Evolutionary conservation across 2,888 invertebrate genomes (phyloP), one percentile per base, ranked within the genome.

Genomic region (Biston stratarius): DNA sequence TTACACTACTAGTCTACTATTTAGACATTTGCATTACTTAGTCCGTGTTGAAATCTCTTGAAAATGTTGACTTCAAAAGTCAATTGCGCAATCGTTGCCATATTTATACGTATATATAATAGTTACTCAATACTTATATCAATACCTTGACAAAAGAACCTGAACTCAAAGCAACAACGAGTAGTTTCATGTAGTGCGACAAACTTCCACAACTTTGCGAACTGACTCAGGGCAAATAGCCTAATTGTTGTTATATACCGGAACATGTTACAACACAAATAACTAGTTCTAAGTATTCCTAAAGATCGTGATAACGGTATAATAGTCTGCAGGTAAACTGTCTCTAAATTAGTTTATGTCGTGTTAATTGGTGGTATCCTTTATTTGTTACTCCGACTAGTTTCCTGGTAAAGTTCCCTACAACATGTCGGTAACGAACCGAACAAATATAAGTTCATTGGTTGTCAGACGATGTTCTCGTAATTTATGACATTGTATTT

Each of bases 191-290:
- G 75, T 79, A 72, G 72, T 74, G 70, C 62, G 74, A 72, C 74
- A 73, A 71, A 69, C 61, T 48, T 69, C 61, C 74, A 76, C 10
- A 76, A 80, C 71, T 81, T 76, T 69, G 71, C 75, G 79, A 83
- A 84, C 83, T 79, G 70, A 70, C 73, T 77, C 74, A 70, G 75
- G 79, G 83, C 80, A 82, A 82, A 81, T 79, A 84, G 74, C 69
- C 72, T 76, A 77, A 76, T 79, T 78, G 77, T 79, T 75, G 75
- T 24, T 7, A 24, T 24, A 11, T 53, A 53, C 40, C 12, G 40
- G 53, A 53, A 55, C 42, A 24, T 12, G 55, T 55, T 55, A 55
- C 38, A 61, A 72, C 66, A 70, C 67, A 71, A 42, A 10, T 38
- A 53, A 53, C 38, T 24, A 24, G 1, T 40, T 6, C 55, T 42